Evolutionary conservation across 2,113 vertebrate species (phyloP), one percentile per base, ranked within the genome.

Genomic region (Nansenia antarctica): DNA sequence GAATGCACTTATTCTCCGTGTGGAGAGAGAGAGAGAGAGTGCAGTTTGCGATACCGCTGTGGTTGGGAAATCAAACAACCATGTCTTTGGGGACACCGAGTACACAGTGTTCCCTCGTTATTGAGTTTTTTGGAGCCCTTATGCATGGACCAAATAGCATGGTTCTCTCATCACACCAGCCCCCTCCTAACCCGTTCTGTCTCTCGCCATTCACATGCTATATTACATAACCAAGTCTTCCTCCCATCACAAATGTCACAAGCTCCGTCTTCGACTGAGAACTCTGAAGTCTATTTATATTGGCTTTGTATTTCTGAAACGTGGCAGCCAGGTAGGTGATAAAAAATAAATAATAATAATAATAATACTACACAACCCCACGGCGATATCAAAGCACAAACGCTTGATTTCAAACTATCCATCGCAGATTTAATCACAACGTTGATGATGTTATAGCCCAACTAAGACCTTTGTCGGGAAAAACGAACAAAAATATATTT

Each of bases 121-220:
- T n/a, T 75, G 78, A 72, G 80, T 85, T 85, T 82, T 47, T 79
- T 60, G 34, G 67, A 84, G 71, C 63, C 69, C 57, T 49, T 68
- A 70, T 77, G 73, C 64, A 77, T 58, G 77, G 68, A 80, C 80
- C 68, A 78, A 74, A 74, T 67, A 70, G 70, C 55, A 35, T 60
- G 62, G 65, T 65, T 70, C 14, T 39, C 39, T 42, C 22, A n/a
- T 32, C 57, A 22, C 20, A 18, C 53, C 57, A 9, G 42, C 59
- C 65, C 63, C 53, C 67, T 65, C 69, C 72, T n/a, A 72, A 81
- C 69, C 76, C 73, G 52, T 35, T 77, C 77, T 80, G 62, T 78
- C 76, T 84, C 80, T 84, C 81, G 77, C 82, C 76, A 75, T 88
- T 89, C 83, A 89, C 87, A 87, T 88, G 82, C 74, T 77, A 73